phyloP scores from a whole-genome alignment of 2,113 vertebrate species.

The Panurus biarmicus region DNA sequence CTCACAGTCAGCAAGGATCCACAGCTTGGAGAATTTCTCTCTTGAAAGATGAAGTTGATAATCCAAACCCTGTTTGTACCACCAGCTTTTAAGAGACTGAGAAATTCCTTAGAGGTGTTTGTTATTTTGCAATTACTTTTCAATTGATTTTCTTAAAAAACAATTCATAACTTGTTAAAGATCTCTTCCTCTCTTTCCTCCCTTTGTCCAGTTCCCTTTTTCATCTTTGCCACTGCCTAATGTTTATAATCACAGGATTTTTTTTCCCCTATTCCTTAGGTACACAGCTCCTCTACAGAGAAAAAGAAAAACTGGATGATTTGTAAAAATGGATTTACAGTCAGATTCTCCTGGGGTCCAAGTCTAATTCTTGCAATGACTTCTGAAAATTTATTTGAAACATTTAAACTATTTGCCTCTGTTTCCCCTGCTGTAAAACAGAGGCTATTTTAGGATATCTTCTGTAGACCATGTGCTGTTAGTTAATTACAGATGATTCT shows the following conservation, averaged over 20 bases:
- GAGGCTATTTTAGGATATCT: neutral
- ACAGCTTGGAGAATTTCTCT: neutral
- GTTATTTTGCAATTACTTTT: constrained; percentile 47
- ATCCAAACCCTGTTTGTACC: neutral
- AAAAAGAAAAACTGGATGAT: neutral
- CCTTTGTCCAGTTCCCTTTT: neutral
- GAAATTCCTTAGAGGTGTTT: constrained; percentile 4
- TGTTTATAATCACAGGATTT: neutral
- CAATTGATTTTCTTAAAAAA: constrained; percentile 33
- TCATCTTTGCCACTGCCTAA: neutral
- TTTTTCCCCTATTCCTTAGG: neutral
- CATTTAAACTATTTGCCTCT: neutral
- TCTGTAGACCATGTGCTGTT: neutral
- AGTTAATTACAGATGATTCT: neutral
- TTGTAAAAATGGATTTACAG: neutral
- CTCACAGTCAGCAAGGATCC: neutral
- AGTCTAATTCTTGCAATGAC: neutral
- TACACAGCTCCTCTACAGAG: neutral
- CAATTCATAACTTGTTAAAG: constrained; percentile 41
- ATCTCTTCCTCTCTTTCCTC: neutral
- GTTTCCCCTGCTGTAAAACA: neutral
- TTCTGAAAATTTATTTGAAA: neutral
- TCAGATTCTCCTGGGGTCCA: neutral
- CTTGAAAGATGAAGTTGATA: neutral
- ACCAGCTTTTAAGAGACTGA: constrained; percentile 1